phyloP scores from a whole-genome alignment of 2,113 vertebrate species.

The Sarotherodon lohbergeri region DNA sequence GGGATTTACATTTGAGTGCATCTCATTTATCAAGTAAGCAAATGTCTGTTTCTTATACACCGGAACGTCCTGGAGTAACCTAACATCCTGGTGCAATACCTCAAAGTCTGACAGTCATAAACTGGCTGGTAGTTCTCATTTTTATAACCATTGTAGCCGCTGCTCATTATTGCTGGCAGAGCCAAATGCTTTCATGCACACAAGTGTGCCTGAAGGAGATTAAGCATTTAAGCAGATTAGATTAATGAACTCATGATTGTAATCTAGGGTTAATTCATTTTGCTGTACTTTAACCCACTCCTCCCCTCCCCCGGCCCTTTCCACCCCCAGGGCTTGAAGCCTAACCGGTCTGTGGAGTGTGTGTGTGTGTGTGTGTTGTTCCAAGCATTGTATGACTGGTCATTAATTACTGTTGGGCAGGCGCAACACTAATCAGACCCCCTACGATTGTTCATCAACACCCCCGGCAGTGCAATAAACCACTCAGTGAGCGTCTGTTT shows the following conservation, averaged over 20 bases:
- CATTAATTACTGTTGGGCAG: slow-evolving; percentile 45
- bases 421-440: slow-evolving; percentile 52
- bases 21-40: neutral
- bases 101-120: neutral
- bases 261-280: slow-evolving; percentile 65
- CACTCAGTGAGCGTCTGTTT: slow-evolving; percentile 12
- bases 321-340: slow-evolving; percentile 1
- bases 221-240: slow-evolving; percentile 58
- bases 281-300: slow-evolving; percentile 36
- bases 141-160: neutral
- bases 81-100: neutral
- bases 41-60: neutral
- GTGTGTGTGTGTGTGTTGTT: neutral
- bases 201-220: slow-evolving; percentile 53
- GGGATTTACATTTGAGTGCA: neutral
- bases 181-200: slow-evolving; percentile 49
- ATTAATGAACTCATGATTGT: slow-evolving; percentile 65
- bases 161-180: neutral
- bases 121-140: neutral
- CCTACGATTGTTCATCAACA: slow-evolving; percentile 19
- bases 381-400: slow-evolving; percentile 21
- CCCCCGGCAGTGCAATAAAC: slow-evolving; percentile 9
- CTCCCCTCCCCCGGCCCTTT: neutral
- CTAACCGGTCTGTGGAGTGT: slow-evolving; percentile 12
- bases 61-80: neutral